Evolutionary conservation across 2,797 vertebrate species (phyloP).

Genomic region (Mareca penelope): DNA sequence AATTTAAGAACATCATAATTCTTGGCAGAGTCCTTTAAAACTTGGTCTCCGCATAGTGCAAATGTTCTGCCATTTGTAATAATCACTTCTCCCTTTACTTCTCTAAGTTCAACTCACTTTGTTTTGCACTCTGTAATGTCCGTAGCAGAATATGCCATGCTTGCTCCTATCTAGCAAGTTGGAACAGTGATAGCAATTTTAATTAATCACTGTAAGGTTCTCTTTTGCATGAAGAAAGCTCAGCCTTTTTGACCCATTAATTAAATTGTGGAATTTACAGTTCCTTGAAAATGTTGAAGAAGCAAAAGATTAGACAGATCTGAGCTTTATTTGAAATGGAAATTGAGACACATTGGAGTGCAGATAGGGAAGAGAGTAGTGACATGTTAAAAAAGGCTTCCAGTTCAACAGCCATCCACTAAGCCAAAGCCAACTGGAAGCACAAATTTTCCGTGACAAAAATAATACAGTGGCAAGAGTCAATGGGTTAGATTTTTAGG

Average conservation of each 20-base stretch:
- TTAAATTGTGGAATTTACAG: constrained; percentile 72
- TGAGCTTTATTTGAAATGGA: constrained; percentile 64
- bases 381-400: constrained; percentile 4
- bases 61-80: background rate
- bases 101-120: constrained; percentile 16
- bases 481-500: background rate
- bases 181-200: constrained; percentile 58
- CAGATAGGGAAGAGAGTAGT: constrained; percentile 1
- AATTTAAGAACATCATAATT: background rate
- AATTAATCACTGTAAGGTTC: constrained; percentile 69
- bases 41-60: background rate
- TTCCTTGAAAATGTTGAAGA: constrained; percentile 63
- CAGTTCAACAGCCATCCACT: background rate
- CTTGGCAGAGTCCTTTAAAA: constrained; percentile 10
- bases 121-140: constrained; percentile 1
- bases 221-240: constrained; percentile 44
- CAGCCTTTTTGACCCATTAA: constrained; percentile 66
- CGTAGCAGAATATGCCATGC: constrained; percentile 14
- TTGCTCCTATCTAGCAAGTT: constrained; percentile 28
- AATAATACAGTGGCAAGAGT: background rate
- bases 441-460: background rate
- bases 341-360: constrained; percentile 45
- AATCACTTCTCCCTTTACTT: constrained; percentile 1
- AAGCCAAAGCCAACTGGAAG: constrained; percentile 2
- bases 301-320: constrained; percentile 62